These are phyloP conservation scores for Azemiops feae DNA, from an alignment of 2,113 vertebrate genomes.

Conservation along the genomic window DNA sequence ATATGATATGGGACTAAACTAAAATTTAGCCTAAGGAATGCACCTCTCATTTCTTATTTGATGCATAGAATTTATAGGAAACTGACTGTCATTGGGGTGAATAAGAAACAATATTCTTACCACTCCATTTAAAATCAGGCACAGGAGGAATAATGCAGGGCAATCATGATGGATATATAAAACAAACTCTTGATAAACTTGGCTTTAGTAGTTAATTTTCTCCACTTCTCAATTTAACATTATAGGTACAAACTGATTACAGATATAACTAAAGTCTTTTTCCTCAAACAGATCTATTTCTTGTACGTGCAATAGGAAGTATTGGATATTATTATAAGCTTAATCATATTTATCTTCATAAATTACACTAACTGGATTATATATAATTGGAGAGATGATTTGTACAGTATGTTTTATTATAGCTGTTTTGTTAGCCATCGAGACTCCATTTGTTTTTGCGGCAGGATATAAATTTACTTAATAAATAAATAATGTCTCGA, in stretches of 20 bases:
- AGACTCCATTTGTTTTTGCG: background rate
- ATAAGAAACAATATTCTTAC: constrained; percentile 55
- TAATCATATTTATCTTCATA: background rate
- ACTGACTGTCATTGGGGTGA: constrained; percentile 61
- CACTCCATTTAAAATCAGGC: constrained; percentile 59
- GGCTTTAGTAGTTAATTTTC: constrained; percentile 52
- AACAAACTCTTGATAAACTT: constrained; percentile 65
- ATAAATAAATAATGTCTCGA: background rate
- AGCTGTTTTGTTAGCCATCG: background rate
- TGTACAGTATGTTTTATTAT: background rate
- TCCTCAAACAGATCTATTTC: constrained; percentile 27
- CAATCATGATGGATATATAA: constrained; percentile 58
- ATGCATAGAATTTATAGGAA: constrained; percentile 59
- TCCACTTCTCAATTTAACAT: constrained; percentile 35
- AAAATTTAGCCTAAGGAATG: constrained; percentile 61
- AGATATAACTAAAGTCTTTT: background rate
- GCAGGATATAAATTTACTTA: background rate
- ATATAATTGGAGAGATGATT: background rate
- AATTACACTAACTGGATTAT: background rate
- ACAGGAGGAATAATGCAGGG: constrained; percentile 54
- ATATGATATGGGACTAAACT: constrained; percentile 53
- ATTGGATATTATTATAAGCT: background rate
- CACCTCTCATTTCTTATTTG: constrained; percentile 71
- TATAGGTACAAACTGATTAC: constrained; percentile 34
- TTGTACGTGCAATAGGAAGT: background rate